phyloP scores from a whole-genome alignment of 2,797 vertebrate genomes.

The Menidia menidia region DNA sequence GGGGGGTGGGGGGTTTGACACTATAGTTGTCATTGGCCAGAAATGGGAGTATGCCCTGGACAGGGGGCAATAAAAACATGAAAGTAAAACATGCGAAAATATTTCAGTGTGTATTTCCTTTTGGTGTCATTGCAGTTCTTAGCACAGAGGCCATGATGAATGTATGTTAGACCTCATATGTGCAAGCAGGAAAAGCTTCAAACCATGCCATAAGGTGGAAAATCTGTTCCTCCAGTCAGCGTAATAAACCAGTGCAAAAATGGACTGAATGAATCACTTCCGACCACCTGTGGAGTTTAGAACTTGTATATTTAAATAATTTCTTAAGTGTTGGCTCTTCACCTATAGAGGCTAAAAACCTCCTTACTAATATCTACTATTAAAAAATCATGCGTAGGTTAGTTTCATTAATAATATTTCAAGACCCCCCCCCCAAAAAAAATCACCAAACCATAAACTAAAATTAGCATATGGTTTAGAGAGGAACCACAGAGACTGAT shows the following conservation, averaged over 20 bases:
- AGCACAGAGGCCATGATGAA: neutral
- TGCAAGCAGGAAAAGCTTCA: neutral
- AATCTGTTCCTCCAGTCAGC: neutral
- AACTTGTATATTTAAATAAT: neutral
- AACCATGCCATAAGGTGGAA: neutral
- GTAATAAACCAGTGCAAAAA: neutral
- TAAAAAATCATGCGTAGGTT: neutral
- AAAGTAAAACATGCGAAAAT: no score
- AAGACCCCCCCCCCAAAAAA: conserved; percentile 3
- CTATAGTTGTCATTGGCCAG: no score
- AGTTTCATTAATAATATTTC: neutral
- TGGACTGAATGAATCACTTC: neutral
- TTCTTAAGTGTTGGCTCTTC: neutral
- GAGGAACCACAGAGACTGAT: conserved; percentile 9
- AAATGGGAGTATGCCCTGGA: no score
- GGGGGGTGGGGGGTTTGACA: no score
- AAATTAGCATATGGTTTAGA: conserved; percentile 11
- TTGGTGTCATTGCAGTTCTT: neutral
- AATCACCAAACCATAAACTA: neutral
- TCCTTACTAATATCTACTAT: neutral
- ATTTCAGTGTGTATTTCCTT: neutral
- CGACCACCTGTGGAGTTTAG: neutral
- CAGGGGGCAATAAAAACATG: no score
- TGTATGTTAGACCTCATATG: no score
- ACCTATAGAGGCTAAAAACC: neutral